Base-by-base conservation (phyloP, 2,888 invertebrate genomes). In the Tipula helvola region DNA sequence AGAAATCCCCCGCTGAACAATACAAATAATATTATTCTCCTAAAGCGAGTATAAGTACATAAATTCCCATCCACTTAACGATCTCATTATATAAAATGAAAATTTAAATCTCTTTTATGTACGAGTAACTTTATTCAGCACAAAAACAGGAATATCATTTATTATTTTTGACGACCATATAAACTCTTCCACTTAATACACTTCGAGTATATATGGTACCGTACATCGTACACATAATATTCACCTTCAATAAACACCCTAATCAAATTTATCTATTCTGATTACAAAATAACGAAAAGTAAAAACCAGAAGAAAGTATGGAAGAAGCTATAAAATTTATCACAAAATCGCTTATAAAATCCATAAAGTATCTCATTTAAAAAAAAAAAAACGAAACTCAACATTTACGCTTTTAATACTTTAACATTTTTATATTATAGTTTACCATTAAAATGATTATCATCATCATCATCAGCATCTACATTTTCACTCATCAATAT, bases 301-400 rank as follows among this genome's bases (percentile, higher is more conserved):
- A 71, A 71, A 71, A 71, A 71, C 28, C 71, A 28, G 12, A 71
- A 28, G 71, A 71, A 28, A 71, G 71, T 28, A 52, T 16, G 16
- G 3, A 28, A 28, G 28, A 71, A 71, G 71, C 18, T 71, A 28
- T 71, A 71, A 71, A 18, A 71, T 71, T 71, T 71, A 71, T 71
- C 71, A 71, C 71, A 71, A 71, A 71, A 71, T 71, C 71, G 71
- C 71, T 71, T 71, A 71, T 71, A 71, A 71, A 71, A 71, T 71
- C 71, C 71, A 71, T 71, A 71, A 71, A 71, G 71, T 52, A 52
- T 52, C 52, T 52, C 52, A 52, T 52, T 52, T 52, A 28, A 52
- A 52, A 52, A 52, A n/a, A 52, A n/a, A 52, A 52, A 52, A 52
- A 13, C 52, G 52, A 71, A 71, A 71, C 71, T 71, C 71, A 71